Conservation (phyloP, 2,888 invertebrate species). For the Mayetiola destructor region DNA sequence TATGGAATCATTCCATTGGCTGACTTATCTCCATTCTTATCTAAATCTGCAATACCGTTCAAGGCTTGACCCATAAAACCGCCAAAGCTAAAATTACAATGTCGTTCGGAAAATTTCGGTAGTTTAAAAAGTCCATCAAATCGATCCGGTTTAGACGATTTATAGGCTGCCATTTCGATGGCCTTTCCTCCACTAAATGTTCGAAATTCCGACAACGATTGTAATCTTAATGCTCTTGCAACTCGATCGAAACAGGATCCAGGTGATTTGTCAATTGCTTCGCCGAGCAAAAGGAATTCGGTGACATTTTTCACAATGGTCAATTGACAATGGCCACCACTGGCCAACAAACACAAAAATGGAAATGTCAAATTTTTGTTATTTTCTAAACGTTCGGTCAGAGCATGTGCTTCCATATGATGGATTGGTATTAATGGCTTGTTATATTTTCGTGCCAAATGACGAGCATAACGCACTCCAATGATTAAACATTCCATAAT, state of each 20-base stretch:
- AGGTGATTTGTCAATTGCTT: constrained; percentile 70
- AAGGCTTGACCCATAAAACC: constrained; percentile 39
- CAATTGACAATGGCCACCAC: constrained; percentile 84
- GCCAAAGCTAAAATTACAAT: constrained; percentile 86
- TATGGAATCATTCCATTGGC: constrained; percentile 60
- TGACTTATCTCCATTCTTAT: constrained; percentile 43
- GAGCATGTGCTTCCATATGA: constrained; percentile 98
- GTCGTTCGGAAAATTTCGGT: constrained; percentile 46
- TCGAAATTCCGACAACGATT: constrained; percentile 58
- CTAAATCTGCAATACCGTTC: constrained; percentile 24
- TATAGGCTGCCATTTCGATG: constrained; percentile 63
- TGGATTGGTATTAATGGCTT: constrained; percentile 90
- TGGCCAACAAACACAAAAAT: constrained; percentile 74
- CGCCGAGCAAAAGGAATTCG: constrained; percentile 67
- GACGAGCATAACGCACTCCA: constrained; percentile 70
- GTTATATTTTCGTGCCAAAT: constrained; percentile 46
- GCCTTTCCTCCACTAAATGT: constrained; percentile 68
- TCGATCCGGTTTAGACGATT: constrained; percentile 45
- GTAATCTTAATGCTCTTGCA: constrained; percentile 70
- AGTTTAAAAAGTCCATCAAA: constrained; percentile 55
- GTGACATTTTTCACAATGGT: constrained; percentile 57
- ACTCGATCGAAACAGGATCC: constrained; percentile 92
- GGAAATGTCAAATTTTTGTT: constrained; percentile 43
- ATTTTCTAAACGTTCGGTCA: constrained; percentile 65
- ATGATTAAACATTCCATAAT: constrained; percentile 44